Conservation (phyloP, 2,888 invertebrate species). For the Drosophila leonis region DNA sequence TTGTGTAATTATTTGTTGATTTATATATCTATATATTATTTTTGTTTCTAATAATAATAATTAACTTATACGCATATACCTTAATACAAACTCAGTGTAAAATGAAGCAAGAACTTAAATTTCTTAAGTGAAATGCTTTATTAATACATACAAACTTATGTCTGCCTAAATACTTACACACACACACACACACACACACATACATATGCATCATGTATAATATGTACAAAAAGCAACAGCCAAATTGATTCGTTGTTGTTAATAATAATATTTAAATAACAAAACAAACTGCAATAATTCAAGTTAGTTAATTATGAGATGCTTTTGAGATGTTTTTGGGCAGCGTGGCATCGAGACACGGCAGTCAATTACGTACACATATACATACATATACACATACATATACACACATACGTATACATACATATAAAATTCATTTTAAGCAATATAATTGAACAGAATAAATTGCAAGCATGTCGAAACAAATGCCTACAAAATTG, state of each 20-base stretch:
- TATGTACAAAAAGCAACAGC: slow-evolving; percentile 23
- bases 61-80: slow-evolving; percentile 44
- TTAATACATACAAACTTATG: slow-evolving; percentile 20
- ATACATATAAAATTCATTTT: slow-evolving; percentile 43
- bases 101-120: slow-evolving; percentile 34
- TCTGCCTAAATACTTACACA: slow-evolving; percentile 11
- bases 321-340: slow-evolving; percentile 4
- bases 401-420: slow-evolving; percentile 12
- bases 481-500: slow-evolving; percentile 1
- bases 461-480: slow-evolving; percentile 36
- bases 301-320: slow-evolving; percentile 11
- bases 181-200: slow-evolving; percentile 18
- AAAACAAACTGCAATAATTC: slow-evolving; percentile 3
- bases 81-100: slow-evolving; percentile 54
- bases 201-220: slow-evolving; percentile 10
- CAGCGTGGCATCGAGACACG: slow-evolving; percentile 34
- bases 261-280: slow-evolving; percentile 1
- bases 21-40: slow-evolving; percentile 22
- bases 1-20: slow-evolving; percentile 55
- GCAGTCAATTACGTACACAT: slow-evolving; percentile 50
- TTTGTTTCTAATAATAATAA: slow-evolving; percentile 20
- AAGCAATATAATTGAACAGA: slow-evolving; percentile 54
- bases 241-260: slow-evolving; percentile 28
- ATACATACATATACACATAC: slow-evolving; percentile 1
- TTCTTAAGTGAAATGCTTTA: slow-evolving; percentile 39